Base-by-base conservation (phyloP, 2,113 vertebrate genomes). In the Clarias macrocephalus region DNA sequence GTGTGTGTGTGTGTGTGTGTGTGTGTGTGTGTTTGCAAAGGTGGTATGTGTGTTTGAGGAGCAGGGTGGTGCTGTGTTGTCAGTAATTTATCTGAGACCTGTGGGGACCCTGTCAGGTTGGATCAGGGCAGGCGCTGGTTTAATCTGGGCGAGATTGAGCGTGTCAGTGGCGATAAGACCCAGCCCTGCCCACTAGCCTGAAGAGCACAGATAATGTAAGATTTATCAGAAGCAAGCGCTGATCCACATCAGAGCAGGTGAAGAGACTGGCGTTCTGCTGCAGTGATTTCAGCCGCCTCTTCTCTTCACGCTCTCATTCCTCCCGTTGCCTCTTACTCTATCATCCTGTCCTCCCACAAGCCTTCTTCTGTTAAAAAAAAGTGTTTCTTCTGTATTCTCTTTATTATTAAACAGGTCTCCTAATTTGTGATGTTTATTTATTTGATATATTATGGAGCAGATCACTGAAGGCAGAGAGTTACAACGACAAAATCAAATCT, bases 101-200 rank as follows among this genome's bases (percentile, higher is more conserved):
- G 88, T 86, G 86, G 91, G 91, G 89, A 89, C 90, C 90, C 90
- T 92, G 91, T 92, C 91, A 92, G 90, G 85, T 90, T 90, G 89
- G 90, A 91, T 91, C 89, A 89, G 88, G 86, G 89, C 88, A 90
- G 91, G 92, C 83, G 85, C 91, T 91, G 93, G 93, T 91, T 92
- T 94, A 94, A 94, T 94, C 93, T 93, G 89, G 90, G 90, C 83
- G 91, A 94, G 94, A 93, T 93, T 94, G 93, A 93, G 93, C 91
- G 88, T 93, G 93, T 93, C 94, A 92, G 90, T 86, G 80, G 88
- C 65, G 93, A 95, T 94, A 94, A 94, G 91, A 89, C 92, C 93
- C 89, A 85, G 89, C 91, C 90, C 91, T 91, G 92, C 91, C 87
- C 85, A 87, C 91, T 87, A 93, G 93, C 91, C 93, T 95, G 94